Conservation (phyloP, 2,797 vertebrate genomes). For the Hirundo rustica region DNA sequence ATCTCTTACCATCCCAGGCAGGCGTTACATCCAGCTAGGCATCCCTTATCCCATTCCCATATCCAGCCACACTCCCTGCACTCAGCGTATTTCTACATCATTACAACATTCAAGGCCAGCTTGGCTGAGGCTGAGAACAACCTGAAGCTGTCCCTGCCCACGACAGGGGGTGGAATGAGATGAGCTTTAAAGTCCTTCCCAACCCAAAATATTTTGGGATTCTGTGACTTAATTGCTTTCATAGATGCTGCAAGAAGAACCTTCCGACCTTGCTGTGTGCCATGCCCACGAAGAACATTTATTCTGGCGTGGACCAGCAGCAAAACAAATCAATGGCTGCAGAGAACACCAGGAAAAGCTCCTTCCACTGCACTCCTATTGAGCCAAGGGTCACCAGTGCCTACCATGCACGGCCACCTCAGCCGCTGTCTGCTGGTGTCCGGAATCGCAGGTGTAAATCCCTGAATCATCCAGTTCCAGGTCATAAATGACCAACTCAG, state of each 20-base stretch:
- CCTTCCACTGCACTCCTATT: neutral
- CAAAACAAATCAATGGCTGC: neutral
- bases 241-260: neutral
- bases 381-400: neutral
- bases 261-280: neutral
- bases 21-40: fast-evolving
- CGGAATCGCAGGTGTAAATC: conserved; percentile 83
- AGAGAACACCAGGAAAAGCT: neutral
- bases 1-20: neutral
- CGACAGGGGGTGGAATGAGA: neutral
- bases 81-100: neutral
- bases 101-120: neutral
- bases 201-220: neutral
- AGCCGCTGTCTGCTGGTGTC: conserved; percentile 77
- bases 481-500: conserved; percentile 79
- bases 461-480: conserved; percentile 84
- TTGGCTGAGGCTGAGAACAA: neutral
- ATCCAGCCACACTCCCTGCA: neutral
- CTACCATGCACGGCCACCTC: conserved; percentile 82
- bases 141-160: neutral
- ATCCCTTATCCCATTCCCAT: neutral
- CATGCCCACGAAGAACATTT: neutral
- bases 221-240: neutral
- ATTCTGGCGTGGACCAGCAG: too few species aligned
- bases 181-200: neutral